These are phyloP conservation scores for Montipora cactus DNA, from an alignment of 64 coral and sea anemone species.

Conservation along the genomic window DNA sequence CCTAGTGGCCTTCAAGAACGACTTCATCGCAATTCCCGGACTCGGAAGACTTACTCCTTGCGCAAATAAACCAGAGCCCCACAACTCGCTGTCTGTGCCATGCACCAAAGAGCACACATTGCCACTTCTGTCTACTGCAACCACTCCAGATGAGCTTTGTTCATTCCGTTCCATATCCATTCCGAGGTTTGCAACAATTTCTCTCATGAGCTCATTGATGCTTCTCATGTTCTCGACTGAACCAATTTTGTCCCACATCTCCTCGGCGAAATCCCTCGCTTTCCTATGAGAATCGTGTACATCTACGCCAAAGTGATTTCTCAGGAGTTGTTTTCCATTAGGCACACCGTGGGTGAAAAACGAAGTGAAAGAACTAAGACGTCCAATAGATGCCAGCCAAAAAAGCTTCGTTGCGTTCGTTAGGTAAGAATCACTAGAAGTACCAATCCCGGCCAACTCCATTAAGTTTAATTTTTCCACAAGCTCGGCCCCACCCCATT, in stretches of 20 bases:
- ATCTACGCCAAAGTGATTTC: slow-evolving; percentile 71
- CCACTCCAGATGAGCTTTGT: slow-evolving; percentile 69
- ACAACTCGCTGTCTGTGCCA: slow-evolving; percentile 72
- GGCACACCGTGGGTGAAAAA: slow-evolving; percentile 52
- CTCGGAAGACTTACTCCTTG: slow-evolving; percentile 85
- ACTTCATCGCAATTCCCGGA: slow-evolving; percentile 71
- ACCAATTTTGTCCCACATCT: slow-evolving; percentile 76
- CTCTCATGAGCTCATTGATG: slow-evolving; percentile 68
- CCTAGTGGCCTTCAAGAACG: slow-evolving; percentile 49
- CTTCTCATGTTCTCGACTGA: slow-evolving; percentile 52
- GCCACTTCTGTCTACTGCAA: slow-evolving; percentile 79
- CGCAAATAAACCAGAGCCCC: slow-evolving; percentile 94
- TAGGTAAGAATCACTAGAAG: slow-evolving; percentile 56
- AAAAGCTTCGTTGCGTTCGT: slow-evolving; percentile 78
- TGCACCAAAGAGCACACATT: slow-evolving; percentile 91
- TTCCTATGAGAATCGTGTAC: slow-evolving; percentile 37
- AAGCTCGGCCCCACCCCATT: slow-evolving; percentile 78
- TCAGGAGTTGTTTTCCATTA: slow-evolving; percentile 54
- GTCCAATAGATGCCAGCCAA: slow-evolving; percentile 80
- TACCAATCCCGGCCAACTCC: slow-evolving; percentile 64
- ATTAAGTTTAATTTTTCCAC: slow-evolving; percentile 77
- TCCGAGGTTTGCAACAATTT: slow-evolving; percentile 60
- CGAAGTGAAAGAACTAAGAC: slow-evolving; percentile 82
- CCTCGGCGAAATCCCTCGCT: slow-evolving; percentile 47
- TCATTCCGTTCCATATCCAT: slow-evolving; percentile 22